Evolutionary conservation across 2,888 invertebrate genomes (phyloP).

Genomic region (Chloroclystis v-ata): DNA sequence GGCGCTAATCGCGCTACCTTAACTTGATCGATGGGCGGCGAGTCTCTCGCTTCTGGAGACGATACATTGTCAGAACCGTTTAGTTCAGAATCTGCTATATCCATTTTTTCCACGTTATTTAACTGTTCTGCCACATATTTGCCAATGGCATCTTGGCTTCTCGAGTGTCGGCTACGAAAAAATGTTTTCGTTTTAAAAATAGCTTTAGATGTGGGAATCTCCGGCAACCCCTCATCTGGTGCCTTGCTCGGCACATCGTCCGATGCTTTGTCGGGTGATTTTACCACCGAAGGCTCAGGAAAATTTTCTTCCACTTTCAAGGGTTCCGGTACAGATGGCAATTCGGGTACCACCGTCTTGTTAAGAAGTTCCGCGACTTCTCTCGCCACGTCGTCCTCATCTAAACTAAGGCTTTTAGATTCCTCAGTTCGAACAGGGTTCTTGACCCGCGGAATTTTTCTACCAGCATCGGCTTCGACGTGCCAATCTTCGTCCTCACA

Average conservation of each 20-base stretch:
- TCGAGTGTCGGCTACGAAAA: conserved; percentile 75
- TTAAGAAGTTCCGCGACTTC: conserved; percentile 81
- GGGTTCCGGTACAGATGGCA: conserved; percentile 74
- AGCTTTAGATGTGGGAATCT: conserved; percentile 57
- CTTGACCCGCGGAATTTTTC: conserved; percentile 82
- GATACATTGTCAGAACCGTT: conserved; percentile 61
- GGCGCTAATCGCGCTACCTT: conserved; percentile 76
- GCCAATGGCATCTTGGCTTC: conserved; percentile 75
- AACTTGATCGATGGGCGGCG: conserved; percentile 70
- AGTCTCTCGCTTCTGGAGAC: conserved; percentile 61
- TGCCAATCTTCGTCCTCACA: conserved; percentile 84
- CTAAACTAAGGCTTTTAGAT: conserved; percentile 60
- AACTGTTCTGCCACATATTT: conserved; percentile 74
- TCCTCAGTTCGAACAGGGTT: conserved; percentile 65
- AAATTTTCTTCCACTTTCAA: conserved; percentile 78
- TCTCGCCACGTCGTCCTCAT: conserved; percentile 69
- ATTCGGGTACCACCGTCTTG: conserved; percentile 77
- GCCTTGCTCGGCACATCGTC: conserved; percentile 40
- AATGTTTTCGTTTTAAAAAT: conserved; percentile 76
- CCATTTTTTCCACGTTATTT: conserved; percentile 67
- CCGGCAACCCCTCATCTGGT: conserved; percentile 39
- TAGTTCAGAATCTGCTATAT: conserved; percentile 58
- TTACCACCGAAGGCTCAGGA: conserved; percentile 72
- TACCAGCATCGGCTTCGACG: conserved; percentile 72
- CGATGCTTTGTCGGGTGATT: conserved; percentile 67